Evolutionary conservation across 2,888 invertebrate species (phyloP).

Genomic region (Hololepta plana): DNA sequence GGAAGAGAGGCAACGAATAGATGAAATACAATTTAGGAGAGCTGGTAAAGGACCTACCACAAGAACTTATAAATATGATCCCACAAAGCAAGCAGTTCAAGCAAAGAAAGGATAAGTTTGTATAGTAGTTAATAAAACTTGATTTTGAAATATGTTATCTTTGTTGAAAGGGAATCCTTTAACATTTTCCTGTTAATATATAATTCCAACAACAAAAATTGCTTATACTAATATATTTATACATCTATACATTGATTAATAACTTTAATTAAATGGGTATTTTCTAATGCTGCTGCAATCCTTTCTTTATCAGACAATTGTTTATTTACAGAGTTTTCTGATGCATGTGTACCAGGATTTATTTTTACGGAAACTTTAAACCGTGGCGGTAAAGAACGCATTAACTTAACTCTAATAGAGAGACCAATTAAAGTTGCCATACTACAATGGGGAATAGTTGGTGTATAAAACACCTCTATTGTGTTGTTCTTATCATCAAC

Average conservation of each 20-base stretch:
- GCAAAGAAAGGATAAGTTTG: too few relatives aligned
- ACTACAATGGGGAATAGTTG: constrained; percentile 97
- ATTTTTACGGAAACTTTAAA: constrained; percentile 81
- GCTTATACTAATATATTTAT: constrained; percentile 9
- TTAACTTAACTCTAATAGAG: constrained; percentile 79
- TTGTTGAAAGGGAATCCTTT: too few relatives aligned
- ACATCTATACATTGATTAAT: constrained; percentile 89
- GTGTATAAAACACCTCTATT: constrained; percentile 74
- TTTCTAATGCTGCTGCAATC: constrained; percentile 94
- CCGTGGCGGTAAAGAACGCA: constrained; percentile 64
- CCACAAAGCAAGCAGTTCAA: too few relatives aligned
- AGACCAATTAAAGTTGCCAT: constrained; percentile 93
- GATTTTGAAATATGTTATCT: too few relatives aligned
- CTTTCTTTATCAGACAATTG: constrained; percentile 96
- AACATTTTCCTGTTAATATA: too few relatives aligned
- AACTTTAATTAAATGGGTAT: constrained; percentile 73
- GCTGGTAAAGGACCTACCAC: constrained; percentile 75
- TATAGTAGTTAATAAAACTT: too few relatives aligned
- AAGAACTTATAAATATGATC: constrained; percentile 78
- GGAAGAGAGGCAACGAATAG: constrained; percentile 55
- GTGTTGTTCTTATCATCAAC: constrained; percentile 56
- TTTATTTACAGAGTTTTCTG: constrained; percentile 89
- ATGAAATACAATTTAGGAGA: constrained; percentile 60
- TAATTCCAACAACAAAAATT: too few relatives aligned
- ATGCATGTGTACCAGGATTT: constrained; percentile 80